A percentile compares a stretch with the other conserved stretches of the same genome.
Conservation (phyloP, 1,140 invertebrate species). For the Brachionus manjavacas region DNA sequence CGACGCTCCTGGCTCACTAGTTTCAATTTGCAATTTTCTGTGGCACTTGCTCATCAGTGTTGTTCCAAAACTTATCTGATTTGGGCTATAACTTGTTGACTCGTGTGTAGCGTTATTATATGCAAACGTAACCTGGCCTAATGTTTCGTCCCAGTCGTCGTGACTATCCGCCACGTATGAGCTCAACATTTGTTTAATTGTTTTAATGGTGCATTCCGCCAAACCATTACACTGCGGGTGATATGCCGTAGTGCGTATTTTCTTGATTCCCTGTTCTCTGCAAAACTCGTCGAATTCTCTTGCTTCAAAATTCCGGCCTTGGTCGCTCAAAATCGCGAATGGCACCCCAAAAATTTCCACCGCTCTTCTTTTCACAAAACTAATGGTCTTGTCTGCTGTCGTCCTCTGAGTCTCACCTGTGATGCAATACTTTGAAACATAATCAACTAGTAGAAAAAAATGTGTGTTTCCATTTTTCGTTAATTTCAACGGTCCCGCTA, state of each 20-base stretch:
- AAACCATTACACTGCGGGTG: too few species aligned
- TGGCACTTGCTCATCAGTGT: background rate
- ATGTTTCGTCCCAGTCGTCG: too few species aligned
- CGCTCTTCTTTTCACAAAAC: background rate
- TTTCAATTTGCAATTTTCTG: background rate
- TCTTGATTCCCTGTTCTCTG: too few species aligned
- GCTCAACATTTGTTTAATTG: too few species aligned
- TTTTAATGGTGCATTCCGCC: too few species aligned
- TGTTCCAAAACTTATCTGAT: background rate
- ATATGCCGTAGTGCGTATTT: too few species aligned
- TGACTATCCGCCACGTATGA: too few species aligned
- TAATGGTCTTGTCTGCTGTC: background rate
- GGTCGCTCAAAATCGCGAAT: too few species aligned
- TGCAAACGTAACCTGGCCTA: too few species aligned
- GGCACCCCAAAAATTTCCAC: background rate
- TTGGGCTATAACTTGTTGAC: background rate
- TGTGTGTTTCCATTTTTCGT: constrained; percentile 47
- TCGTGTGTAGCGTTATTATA: too few species aligned
- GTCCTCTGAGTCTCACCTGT: constrained; percentile 45
- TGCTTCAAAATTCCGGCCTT: too few species aligned
- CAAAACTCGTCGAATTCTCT: too few species aligned
- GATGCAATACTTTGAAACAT: constrained; percentile 50
- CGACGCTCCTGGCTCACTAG: background rate
- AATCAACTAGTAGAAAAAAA: constrained; percentile 47
- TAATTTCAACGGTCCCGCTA: constrained; percentile 47